Conservation (phyloP, 35 echinoderm and acorn worm genomes). For the Heliocidaris erythrogramma region DNA sequence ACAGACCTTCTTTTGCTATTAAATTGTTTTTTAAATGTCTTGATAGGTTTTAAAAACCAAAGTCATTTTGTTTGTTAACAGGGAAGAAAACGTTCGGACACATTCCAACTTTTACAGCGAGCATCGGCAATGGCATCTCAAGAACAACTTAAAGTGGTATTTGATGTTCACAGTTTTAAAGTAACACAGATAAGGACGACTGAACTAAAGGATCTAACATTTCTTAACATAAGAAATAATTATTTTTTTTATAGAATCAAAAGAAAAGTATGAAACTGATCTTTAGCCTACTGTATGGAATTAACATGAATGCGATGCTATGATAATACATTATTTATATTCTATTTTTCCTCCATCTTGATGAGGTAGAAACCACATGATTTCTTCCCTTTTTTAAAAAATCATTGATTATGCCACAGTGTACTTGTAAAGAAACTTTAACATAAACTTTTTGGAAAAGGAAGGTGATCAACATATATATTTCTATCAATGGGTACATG, state of each 20-base stretch:
- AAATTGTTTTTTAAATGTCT: not conserved
- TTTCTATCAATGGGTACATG: no score
- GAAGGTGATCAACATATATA: no score
- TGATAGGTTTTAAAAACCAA: not conserved
- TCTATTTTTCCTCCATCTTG: not conserved
- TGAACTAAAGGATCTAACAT: not conserved
- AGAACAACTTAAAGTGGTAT: constrained; percentile 35
- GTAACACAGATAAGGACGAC: not conserved
- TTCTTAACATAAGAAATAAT: no score
- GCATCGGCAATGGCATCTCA: constrained; percentile 21
- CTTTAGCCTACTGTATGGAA: not conserved
- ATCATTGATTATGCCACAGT: no score
- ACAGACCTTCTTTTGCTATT: not conserved
- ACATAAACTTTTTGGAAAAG: no score
- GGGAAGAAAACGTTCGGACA: constrained; percentile 45
- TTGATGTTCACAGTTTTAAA: not conserved
- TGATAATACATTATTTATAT: not conserved
- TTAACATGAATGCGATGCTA: not conserved
- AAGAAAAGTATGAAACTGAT: no score
- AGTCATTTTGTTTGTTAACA: constrained; percentile 34
- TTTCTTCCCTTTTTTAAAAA: not conserved
- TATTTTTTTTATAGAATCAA: no score
- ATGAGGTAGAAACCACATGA: not conserved
- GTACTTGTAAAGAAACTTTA: no score
- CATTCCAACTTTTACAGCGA: constrained; percentile 40